phyloP scores from a whole-genome alignment of 2,888 invertebrate genomes.

The Athetis lepigone region DNA sequence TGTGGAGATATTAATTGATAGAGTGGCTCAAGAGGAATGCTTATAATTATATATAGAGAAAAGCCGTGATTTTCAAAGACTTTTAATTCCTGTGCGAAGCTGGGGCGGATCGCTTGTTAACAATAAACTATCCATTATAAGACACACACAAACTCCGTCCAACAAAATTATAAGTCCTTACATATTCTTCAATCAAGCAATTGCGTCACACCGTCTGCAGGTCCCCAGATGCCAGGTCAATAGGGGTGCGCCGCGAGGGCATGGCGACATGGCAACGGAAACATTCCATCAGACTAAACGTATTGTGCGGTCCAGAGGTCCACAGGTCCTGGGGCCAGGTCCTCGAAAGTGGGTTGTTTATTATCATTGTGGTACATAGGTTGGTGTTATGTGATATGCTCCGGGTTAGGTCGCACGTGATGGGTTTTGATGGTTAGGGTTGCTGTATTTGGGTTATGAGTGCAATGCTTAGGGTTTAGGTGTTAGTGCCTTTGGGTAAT shows the following conservation, averaged over 20 bases:
- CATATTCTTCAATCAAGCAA: slow-evolving; percentile 24
- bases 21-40: too few species aligned
- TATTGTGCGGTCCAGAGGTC: slow-evolving; percentile 54
- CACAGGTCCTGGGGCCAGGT: slow-evolving; percentile 23
- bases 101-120: too few species aligned
- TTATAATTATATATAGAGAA: too few species aligned
- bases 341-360: slow-evolving; percentile 51
- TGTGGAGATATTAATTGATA: too few species aligned
- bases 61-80: too few species aligned
- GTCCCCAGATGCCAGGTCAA: slow-evolving; percentile 44
- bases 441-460: not conserved
- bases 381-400: slow-evolving; percentile 8
- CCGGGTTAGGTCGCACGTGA: not conserved
- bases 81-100: too few species aligned
- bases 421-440: not conserved
- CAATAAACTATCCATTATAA: not conserved
- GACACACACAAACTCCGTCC: not conserved
- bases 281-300: slow-evolving; percentile 38
- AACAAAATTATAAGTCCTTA: slow-evolving; percentile 2
- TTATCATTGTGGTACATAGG: slow-evolving; percentile 9
- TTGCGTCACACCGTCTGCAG: slow-evolving; percentile 39
- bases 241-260: slow-evolving; percentile 25
- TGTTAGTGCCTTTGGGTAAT: too few species aligned
- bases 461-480: too few species aligned
- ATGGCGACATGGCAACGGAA: slow-evolving; percentile 49